Evolutionary conservation across 1,140 invertebrate genomes (phyloP).

Genomic region (Trichomalopsis sarcophagae): DNA sequence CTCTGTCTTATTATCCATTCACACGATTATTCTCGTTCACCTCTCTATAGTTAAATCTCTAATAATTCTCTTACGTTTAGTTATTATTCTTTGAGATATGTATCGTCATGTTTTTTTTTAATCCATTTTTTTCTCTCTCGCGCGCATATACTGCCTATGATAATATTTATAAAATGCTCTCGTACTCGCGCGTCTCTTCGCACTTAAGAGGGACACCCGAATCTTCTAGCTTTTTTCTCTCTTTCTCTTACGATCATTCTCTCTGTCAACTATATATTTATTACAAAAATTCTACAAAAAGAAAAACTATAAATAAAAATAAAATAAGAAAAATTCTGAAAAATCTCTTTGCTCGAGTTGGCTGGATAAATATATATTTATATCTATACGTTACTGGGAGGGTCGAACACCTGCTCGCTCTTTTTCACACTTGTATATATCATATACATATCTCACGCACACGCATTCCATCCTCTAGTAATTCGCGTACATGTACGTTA

Average conservation of each 20-base stretch:
- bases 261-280: conserved; percentile 39
- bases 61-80: conserved; percentile 70
- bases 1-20: conserved; percentile 15
- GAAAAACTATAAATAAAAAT: conserved; percentile 42
- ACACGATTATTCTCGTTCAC: conserved; percentile 17
- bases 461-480: conserved; percentile 28
- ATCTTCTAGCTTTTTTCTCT: conserved; percentile 32
- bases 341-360: conserved; percentile 51
- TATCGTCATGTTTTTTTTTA: conserved; percentile 70
- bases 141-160: conserved; percentile 40
- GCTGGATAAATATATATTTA: conserved; percentile 49
- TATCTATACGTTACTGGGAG: conserved; percentile 34
- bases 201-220: conserved; percentile 34
- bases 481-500: conserved; percentile 42
- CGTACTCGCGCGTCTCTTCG: conserved; percentile 34
- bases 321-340: conserved; percentile 45
- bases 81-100: conserved; percentile 76
- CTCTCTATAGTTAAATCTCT: conserved; percentile 39
- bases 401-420: conserved; percentile 48
- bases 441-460: conserved; percentile 32
- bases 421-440: conserved; percentile 41
- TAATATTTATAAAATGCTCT: conserved; percentile 48
- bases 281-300: conserved; percentile 51
- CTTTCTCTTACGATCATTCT: conserved; percentile 15
- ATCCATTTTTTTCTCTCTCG: conserved; percentile 57